Conservation (phyloP, 2,888 invertebrate species). For the Buathra laborator region DNA sequence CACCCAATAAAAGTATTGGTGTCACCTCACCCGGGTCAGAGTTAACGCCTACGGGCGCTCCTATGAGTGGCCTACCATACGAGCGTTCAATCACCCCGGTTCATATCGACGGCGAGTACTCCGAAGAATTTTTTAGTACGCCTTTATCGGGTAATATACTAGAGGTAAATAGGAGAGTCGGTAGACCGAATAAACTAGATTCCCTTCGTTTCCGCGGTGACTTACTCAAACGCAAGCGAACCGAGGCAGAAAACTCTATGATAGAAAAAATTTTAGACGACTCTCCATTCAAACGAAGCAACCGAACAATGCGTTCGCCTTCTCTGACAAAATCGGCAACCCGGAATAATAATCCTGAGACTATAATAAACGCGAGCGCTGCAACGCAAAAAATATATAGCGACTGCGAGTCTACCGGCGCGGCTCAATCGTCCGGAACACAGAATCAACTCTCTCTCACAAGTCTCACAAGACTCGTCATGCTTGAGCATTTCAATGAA, state of each 20-base stretch:
- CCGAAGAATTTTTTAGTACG: neutral
- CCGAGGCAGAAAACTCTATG: neutral
- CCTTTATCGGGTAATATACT: neutral
- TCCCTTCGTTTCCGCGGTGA: neutral
- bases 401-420: too few relatives aligned
- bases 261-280: neutral
- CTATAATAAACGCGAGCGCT: neutral
- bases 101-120: too few relatives aligned
- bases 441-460: neutral
- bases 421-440: too few relatives aligned
- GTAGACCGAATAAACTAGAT: neutral
- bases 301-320: neutral
- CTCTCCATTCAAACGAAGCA: neutral
- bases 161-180: neutral
- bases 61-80: too few relatives aligned
- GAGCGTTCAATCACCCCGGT: too few relatives aligned
- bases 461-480: neutral
- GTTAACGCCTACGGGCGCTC: too few relatives aligned
- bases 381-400: neutral
- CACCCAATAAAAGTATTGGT: too few relatives aligned
- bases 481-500: neutral
- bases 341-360: neutral
- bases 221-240: neutral
- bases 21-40: too few relatives aligned
- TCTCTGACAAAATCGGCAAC: neutral